Percentiles rank a stretch among this genome's conserved stretches.
These are phyloP conservation scores for Limenitis camilla DNA, from an alignment of 2,888 invertebrate species.

Conservation along the genomic window DNA sequence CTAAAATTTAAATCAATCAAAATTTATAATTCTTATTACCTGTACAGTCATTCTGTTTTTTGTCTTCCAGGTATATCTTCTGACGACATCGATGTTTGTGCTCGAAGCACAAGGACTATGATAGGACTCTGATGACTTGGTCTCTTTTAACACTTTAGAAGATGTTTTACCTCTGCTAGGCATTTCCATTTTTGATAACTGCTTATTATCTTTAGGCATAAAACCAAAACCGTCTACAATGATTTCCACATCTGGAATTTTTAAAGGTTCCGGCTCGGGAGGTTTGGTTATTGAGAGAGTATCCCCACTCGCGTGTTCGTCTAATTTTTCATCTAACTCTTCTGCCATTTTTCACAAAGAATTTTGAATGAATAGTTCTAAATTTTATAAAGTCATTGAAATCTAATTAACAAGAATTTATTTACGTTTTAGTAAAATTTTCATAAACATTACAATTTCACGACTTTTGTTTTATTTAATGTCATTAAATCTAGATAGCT, in stretches of 20 bases:
- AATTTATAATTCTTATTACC: slow-evolving; percentile 33
- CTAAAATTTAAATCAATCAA: background rate
- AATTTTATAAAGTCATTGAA: background rate
- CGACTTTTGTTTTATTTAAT: background rate
- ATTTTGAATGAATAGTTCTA: slow-evolving; percentile 11
- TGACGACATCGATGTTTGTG: slow-evolving; percentile 61
- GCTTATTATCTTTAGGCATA: slow-evolving; percentile 43
- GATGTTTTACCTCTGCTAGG: slow-evolving; percentile 31
- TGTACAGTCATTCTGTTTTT: slow-evolving; percentile 77
- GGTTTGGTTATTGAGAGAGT: slow-evolving; percentile 29
- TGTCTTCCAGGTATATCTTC: slow-evolving; percentile 80
- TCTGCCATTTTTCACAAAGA: slow-evolving; percentile 43
- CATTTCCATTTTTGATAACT: slow-evolving; percentile 2
- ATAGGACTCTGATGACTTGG: slow-evolving; percentile 27
- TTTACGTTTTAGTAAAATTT: background rate
- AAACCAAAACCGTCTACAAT: slow-evolving; percentile 69
- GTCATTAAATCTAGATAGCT: no score
- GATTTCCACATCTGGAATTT: slow-evolving; percentile 55
- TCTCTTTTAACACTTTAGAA: slow-evolving; percentile 31
- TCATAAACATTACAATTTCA: background rate
- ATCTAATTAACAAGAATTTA: slow-evolving; percentile 8
- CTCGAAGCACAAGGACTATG: slow-evolving; percentile 54
- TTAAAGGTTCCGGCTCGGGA: slow-evolving; percentile 36
- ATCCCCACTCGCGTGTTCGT: slow-evolving; percentile 45
- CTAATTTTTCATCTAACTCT: slow-evolving; percentile 35